Evolutionary conservation across 2,888 invertebrate species (phyloP), one percentile per base, ranked within the genome.

Genomic region (Timema podura): DNA sequence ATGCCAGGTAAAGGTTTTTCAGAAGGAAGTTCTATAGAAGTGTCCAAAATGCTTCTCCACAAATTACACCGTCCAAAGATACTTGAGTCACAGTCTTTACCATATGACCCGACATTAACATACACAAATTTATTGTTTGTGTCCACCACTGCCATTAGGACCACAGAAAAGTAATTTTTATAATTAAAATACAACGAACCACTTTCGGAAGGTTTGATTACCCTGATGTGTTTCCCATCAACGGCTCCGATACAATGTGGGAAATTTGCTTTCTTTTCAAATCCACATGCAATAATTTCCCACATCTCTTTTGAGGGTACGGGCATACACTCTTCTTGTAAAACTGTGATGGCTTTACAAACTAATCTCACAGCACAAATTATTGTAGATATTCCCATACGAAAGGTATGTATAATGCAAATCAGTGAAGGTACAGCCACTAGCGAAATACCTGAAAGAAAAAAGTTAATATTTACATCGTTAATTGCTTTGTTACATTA

Each of bases 221-320:
- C n/a, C 47, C 75, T 71, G 46, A 76, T 67, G 68, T 74, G 75
- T 68, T 76, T 75, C 46, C 73, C 73, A 70, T 75, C 74, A 6
- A 75, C 71, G 13, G 74, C 76, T 16, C 74, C 73, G 51, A 76
- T 64, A 70, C 75, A 75, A 66, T 76, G 74, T 54, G 76, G 73
- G 71, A 74, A 76, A 70, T 75, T 74, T 5, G 74, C 73, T 48
- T 48, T 70, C 71, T 49, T 71, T 76, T 76, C 74, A 74, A 76
- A 76, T 47, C 67, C 74, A 70, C 30, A 59, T 65, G 75, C 76
- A 16, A 74, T 73, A 10, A 69, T 65, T 72, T 75, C 72, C 68
- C 71, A 72, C 46, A 51, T 49, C 8, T 74, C 71, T 72, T 65
- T 72, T 65, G 75, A 66, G 10, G 48, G 69, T 48, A 11, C 47